Evolutionary conservation across 2,113 vertebrate species (phyloP), one percentile per base, ranked within the genome.

Genomic region (Trogon melanurus): DNA sequence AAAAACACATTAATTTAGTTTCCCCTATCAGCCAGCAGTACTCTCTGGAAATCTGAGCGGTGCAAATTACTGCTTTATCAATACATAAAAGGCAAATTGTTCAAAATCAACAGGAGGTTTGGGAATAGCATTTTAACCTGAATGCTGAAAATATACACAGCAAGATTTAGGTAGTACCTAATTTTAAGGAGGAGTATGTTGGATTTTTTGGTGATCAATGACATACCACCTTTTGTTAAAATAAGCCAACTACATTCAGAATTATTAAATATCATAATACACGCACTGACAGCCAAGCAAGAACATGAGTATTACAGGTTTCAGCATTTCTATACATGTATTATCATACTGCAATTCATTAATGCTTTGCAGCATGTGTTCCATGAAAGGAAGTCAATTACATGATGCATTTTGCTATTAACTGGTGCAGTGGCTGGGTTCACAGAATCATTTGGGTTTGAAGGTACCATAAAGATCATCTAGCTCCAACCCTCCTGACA

Each of bases 11-110:
- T 36, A 16, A 51, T 20, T 23, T 19, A 32, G 5, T 38, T 66
- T 29, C 26, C 38, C 22, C 27, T 5, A 19, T 29, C 50, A 82
- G 32, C 29, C 44, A 64, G 29, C 0, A 0, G 18, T 12, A 30
- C 20, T 32, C 34, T 25, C 30, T 20, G 0, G 26, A 45, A 65
- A 58, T 16, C 10, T 9, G 10, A 76, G 36, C 18, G 53, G 10
- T 22, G 27, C 38, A 60, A 89, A 8, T 4, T 65, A 44, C 23
- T 48, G 19, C 50, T 67, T 45, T 10, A 50, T 16, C 36, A 69
- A 47, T 1, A 85, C 13, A 15, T 17, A 18, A 18, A 69, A 76
- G 11, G 22, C 9, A 3, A 70, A 21, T 14, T 17, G 19, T 30
- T 38, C 2, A 4, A 73, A 87, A 47, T 32, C 11, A 47, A 21